Percentiles rank a stretch among this genome's conserved stretches.
Conservation (phyloP, 2,888 invertebrate species). For the Pachymerium ferrugineum region DNA sequence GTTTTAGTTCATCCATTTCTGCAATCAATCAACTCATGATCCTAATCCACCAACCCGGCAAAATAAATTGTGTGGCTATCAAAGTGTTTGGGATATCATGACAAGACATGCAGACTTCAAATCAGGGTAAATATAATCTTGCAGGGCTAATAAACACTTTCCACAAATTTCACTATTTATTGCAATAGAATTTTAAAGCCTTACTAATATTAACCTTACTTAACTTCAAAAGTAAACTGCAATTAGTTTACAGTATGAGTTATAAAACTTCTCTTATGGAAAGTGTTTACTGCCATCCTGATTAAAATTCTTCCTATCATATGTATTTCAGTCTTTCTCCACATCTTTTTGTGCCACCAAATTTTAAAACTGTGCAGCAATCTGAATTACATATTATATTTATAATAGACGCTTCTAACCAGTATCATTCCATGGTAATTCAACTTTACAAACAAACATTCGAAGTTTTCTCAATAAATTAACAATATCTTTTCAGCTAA, state of each 20-base stretch:
- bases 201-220: too few species aligned
- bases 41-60: not conserved
- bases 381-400: not conserved
- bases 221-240: too few species aligned
- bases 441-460: not conserved
- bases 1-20: not conserved
- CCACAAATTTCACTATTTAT: too few species aligned
- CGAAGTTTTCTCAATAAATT: not conserved
- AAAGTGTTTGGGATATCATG: not conserved
- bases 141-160: too few species aligned
- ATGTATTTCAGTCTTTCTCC: not conserved
- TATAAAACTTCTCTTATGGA: not conserved
- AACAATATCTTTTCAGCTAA: not conserved
- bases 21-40: not conserved
- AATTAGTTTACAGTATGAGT: not conserved
- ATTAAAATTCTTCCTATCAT: too few species aligned
- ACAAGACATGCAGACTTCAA: not conserved
- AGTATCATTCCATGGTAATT: conserved; percentile 1
- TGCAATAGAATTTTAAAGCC: too few species aligned
- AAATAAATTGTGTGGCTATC: not conserved
- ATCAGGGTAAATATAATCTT: not conserved
- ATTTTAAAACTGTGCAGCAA: not conserved
- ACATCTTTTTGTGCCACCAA: not conserved
- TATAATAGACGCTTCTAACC: not conserved
- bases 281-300: too few species aligned